Evolutionary conservation across 53 echinoderm and acorn worm species (phyloP).

Genomic region (Apostichopus leukothele): DNA sequence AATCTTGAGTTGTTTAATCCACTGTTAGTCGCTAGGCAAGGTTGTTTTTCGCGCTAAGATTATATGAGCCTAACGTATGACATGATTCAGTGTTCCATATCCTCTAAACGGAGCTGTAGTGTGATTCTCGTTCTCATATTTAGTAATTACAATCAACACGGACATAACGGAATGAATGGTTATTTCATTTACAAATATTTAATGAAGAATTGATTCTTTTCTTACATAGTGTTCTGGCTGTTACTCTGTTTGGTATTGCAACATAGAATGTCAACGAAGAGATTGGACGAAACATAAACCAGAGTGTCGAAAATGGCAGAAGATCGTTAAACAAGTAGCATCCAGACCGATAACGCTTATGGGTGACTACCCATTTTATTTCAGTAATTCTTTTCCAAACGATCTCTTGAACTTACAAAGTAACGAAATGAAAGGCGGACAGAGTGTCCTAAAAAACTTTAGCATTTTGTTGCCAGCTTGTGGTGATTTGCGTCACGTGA

Average conservation of each 20-base stretch:
- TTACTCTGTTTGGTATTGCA: slow-evolving; percentile 3
- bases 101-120: too few species aligned
- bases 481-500: slow-evolving; percentile 36
- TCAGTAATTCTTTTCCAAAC: slow-evolving; percentile 22
- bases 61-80: too few species aligned
- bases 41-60: too few species aligned
- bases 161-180: too few species aligned
- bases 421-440: neutral
- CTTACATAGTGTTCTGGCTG: slow-evolving; percentile 17
- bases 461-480: slow-evolving; percentile 18
- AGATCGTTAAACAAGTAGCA: neutral
- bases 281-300: slow-evolving; percentile 5
- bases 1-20: too few species aligned
- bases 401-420: slow-evolving; percentile 11
- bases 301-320: neutral
- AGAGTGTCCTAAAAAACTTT: neutral
- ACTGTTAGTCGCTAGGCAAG: too few species aligned
- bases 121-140: too few species aligned
- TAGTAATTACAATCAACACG: too few species aligned
- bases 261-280: neutral
- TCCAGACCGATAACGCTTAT: neutral
- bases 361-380: slow-evolving; percentile 27
- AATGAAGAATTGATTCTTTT: neutral
- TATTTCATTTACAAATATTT: too few species aligned
- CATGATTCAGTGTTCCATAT: too few species aligned